Evolutionary conservation across 2,113 vertebrate species (phyloP), one percentile per base, ranked within the genome.

Genomic region (Sminthopsis crassicaudata): DNA sequence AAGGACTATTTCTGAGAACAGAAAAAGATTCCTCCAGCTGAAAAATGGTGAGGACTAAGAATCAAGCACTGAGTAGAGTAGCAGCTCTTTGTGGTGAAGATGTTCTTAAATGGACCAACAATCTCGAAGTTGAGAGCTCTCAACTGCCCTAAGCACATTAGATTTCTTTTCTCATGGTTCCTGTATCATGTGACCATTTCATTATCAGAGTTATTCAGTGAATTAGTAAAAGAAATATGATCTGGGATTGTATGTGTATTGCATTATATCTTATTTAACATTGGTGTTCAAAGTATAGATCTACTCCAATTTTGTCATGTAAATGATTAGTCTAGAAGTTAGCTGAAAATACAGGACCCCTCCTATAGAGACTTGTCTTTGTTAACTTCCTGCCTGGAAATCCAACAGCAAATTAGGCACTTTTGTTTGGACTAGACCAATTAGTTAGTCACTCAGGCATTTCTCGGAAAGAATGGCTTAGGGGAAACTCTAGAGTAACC

Each of bases 381-480:
- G 60, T 76, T 76, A 76, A 76, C 36, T 95, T 93, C 50, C 93
- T 36, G 9, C 25, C 67, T 96, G n/a, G 60, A 94, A 91, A 84
- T 89, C 36, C 57, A 76, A 95, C 76, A 94, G 12, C 48, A 94
- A 94, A 91, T 94, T 93, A 95, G 24, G 10, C 6, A 1, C 91
- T 96, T 95, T 57, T 90, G 42, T 24, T 89, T 90, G 53, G 24
- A 90, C 90, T 94, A 91, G 36, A 96, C 91, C 90, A 93, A 46
- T 93, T 94, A 90, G 19, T 92, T 95, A 93, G 53, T 36, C 27
- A 53, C 53, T 84, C 36, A 50, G 67, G 67, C 4, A 2, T 95
- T 92, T 92, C 93, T 92, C 53, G 94, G 92, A 84, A 42, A 90
- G 93, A 92, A 92, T 91, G 30, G 2, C 89, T 94, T 0, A 2